Conservation (phyloP, 2,113 vertebrate genomes). For the Copsychus sechellarum region DNA sequence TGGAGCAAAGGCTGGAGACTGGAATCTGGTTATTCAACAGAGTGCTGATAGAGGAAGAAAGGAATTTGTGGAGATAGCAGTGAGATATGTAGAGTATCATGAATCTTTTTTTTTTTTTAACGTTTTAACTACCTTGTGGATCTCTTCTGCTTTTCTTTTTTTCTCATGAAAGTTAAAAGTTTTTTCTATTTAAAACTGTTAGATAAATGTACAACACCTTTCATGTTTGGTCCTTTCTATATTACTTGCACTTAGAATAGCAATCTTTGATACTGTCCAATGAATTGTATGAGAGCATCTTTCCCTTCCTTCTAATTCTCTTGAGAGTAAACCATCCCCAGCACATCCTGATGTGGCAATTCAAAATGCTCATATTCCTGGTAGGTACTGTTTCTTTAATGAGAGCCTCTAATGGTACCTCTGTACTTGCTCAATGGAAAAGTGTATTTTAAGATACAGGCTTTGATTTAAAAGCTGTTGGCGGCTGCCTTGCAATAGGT, state of each 20-base stretch:
- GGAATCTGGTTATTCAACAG: background rate
- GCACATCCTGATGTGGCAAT: background rate
- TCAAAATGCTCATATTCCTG: background rate
- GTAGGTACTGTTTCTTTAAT: background rate
- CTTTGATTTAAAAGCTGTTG: conserved; percentile 33
- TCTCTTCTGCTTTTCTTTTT: background rate
- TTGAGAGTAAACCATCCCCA: background rate
- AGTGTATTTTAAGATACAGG: background rate
- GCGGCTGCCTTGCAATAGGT: background rate
- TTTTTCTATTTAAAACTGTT: background rate
- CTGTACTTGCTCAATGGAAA: background rate
- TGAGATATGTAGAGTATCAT: background rate
- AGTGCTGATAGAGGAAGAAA: background rate
- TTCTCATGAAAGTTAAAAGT: background rate
- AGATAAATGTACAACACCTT: background rate
- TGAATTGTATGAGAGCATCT: background rate
- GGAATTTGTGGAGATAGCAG: background rate
- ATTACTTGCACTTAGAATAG: background rate
- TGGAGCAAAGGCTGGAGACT: background rate
- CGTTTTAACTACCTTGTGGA: background rate
- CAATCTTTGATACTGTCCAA: background rate
- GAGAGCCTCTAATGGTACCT: background rate
- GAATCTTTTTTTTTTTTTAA: background rate
- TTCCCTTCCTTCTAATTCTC: background rate
- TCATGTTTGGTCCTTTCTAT: background rate